Evolutionary conservation across 1,140 invertebrate species (phyloP).

Genomic region (Dermatophagoides farinae): DNA sequence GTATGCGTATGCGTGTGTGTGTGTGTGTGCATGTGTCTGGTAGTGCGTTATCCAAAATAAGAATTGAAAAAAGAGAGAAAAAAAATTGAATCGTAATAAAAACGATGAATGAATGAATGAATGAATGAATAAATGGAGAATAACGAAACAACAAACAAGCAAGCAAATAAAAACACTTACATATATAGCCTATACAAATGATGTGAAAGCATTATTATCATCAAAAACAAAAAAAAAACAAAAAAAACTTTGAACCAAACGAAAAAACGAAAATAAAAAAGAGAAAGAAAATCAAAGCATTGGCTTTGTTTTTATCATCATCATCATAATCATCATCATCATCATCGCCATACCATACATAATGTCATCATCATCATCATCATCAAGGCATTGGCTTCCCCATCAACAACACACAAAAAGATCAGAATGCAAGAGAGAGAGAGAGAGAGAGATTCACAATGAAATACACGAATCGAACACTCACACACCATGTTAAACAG

Average conservation of each 20-base stretch:
- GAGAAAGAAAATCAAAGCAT: not conserved
- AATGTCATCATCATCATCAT: not conserved
- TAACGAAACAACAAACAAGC: no score
- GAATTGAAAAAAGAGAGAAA: no score
- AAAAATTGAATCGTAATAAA: no score
- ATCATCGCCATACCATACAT: not conserved
- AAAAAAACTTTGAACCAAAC: not conserved
- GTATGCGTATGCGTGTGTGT: no score
- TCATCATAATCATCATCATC: not conserved
- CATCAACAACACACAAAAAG: not conserved
- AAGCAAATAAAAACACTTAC: no score
- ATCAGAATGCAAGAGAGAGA: not conserved
- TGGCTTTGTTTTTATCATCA: not conserved
- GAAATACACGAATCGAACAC: no score
- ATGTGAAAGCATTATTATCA: not conserved
- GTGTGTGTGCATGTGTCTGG: no score
- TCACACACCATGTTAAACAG: no score
- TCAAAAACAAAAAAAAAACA: not conserved
- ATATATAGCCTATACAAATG: no score
- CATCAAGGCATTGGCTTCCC: not conserved
- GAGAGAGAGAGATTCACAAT: not conserved
- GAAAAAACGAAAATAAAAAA: not conserved
- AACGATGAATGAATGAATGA: no score
- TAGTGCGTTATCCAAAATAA: no score
- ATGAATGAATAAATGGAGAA: no score